These are phyloP conservation scores for Drosophila algonquin DNA, from an alignment of 2,888 invertebrate genomes.

Conservation along the genomic window DNA sequence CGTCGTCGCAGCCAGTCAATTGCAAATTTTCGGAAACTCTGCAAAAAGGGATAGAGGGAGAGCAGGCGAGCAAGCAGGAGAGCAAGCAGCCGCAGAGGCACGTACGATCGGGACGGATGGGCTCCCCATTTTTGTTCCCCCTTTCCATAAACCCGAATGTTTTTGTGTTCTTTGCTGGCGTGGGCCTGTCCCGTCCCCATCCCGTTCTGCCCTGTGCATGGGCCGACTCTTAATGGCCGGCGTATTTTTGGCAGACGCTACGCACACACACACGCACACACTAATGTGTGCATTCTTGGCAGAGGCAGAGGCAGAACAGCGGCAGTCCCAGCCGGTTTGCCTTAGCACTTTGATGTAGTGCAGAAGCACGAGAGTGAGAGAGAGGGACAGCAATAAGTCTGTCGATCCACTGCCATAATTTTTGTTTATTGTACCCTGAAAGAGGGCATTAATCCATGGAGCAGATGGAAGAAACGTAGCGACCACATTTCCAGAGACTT, in stretches of 20 bases:
- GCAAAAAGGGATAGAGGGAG: conserved; percentile 22
- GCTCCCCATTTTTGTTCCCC: conserved; percentile 27
- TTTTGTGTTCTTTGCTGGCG: conserved; percentile 38
- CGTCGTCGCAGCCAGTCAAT: conserved; percentile 66
- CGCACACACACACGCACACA: conserved; percentile 65
- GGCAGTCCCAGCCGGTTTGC: conserved; percentile 60
- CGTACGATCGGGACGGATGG: conserved; percentile 49
- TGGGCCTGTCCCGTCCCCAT: conserved; percentile 36
- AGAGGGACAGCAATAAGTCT: conserved; percentile 68
- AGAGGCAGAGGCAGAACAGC: conserved; percentile 20
- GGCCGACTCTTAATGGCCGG: conserved; percentile 65
- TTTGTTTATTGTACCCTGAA: conserved; percentile 60
- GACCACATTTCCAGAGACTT: neutral
- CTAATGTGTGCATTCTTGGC: conserved; percentile 34
- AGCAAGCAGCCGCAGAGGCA: conserved; percentile 34
- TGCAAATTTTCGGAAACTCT: conserved; percentile 80
- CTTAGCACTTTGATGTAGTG: conserved; percentile 53
- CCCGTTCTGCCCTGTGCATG: conserved; percentile 21
- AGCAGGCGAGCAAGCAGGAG: neutral
- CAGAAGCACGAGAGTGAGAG: neutral
- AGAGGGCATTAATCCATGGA: neutral
- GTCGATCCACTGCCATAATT: conserved; percentile 80
- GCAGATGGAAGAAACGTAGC: neutral
- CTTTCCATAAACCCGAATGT: conserved; percentile 32
- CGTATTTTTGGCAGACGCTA: conserved; percentile 79